Base-by-base conservation (phyloP, 2,888 invertebrate genomes). In the Trachelus tabidus region DNA sequence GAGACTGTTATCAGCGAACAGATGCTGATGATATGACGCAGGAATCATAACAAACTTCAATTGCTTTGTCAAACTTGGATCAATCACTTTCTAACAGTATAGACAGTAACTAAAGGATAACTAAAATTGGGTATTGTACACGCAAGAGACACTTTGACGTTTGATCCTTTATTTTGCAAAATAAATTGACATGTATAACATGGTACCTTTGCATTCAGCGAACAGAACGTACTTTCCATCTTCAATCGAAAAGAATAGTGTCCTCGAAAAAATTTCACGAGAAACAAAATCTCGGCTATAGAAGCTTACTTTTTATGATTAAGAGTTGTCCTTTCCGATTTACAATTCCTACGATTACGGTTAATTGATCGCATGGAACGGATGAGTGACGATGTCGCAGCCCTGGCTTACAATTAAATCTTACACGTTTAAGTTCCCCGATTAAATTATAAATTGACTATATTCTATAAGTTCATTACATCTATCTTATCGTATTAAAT, bases 171-270 rank as follows among this genome's bases (percentile, higher is more conserved):
- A 90, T 90, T 90, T 90, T 89, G 90, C 87, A 90, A 90, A 90
- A 89, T 89, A 90, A 90, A 87, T 89, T 89, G 88, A 90, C 90
- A 90, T 88, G 86, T 89, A 90, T 87, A 90, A 88, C 85, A 83
- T 87, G 87, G 82, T 87, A 87, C 86, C 82, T 88, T 87, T 87
- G 83, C 83, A 85, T 80, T 83, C 83, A 83, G 84, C 80, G 76
- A 83, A 84, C 81, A 81, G 84, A 81, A 79, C 78, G 79, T 87
- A 85, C 86, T 88, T 88, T 87, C 87, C 84, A 82, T 78, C 80
- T 84, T 85, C 81, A 81, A 83, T 84, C 80, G 77, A 80, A 79
- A 79, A 78, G 79, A 80, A 73, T 76, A 73, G 73, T 77, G 12
- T 77, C 71, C 68, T 77, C 77, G 68, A 77, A 74, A 78, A 79